These are phyloP conservation scores for Probosciger aterrimus DNA, from an alignment of 2,113 vertebrate species.

Conservation along the genomic window DNA sequence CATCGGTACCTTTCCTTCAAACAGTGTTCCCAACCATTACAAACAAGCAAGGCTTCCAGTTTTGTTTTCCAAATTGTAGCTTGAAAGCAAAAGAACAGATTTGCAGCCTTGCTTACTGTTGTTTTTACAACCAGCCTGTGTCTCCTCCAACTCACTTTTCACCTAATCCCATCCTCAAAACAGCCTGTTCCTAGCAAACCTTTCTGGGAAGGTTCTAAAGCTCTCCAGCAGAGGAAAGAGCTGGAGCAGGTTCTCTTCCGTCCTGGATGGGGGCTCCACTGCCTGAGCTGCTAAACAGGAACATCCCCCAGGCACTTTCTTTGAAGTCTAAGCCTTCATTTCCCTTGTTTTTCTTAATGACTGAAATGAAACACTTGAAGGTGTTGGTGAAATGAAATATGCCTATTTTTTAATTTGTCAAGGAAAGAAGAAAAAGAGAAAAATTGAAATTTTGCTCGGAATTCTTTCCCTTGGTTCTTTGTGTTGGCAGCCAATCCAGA, in stretches of 20 bases:
- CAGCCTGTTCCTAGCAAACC: not conserved
- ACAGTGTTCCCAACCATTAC: not conserved
- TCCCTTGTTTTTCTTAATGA: not conserved
- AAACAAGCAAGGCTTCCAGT: not conserved
- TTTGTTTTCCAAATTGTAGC: not conserved
- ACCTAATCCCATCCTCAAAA: not conserved
- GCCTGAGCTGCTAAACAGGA: not conserved
- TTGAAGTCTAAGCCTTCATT: constrained; percentile 9
- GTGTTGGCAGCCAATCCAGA: not conserved
- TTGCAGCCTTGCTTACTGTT: not conserved
- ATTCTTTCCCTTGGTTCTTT: constrained; percentile 8
- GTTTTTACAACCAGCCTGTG: not conserved
- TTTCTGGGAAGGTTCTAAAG: not conserved
- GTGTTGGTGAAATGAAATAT: not conserved
- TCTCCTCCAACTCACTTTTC: not conserved
- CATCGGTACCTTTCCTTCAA: rapidly evolving
- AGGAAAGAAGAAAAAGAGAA: not conserved
- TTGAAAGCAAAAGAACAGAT: not conserved
- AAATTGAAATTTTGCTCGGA: not conserved
- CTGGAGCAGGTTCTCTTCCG: not conserved
- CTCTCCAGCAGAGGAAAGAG: not conserved
- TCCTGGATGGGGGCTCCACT: not conserved
- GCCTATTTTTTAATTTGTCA: not conserved
- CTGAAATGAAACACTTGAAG: not conserved
- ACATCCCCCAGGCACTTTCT: not conserved